phyloP scores from a whole-genome alignment of 1,140 invertebrate species.

The Asobara japonica region DNA sequence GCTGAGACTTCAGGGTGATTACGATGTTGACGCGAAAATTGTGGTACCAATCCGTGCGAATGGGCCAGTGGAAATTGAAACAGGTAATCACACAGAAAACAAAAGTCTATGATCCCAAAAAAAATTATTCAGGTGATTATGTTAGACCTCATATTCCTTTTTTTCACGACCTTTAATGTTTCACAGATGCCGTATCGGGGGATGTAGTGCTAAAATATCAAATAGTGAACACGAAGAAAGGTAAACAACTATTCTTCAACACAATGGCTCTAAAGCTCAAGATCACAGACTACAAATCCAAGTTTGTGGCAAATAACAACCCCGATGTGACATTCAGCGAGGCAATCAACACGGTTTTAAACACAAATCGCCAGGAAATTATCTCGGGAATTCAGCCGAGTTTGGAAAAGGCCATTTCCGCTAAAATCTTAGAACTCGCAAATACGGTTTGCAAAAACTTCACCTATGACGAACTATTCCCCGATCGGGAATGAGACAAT shows the following conservation, averaged over 20 bases:
- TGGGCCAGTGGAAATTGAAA: conserved; percentile 45
- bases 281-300: conserved; percentile 40
- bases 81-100: conserved; percentile 52
- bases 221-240: conserved; percentile 36
- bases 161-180: no score
- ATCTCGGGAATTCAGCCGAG: conserved; percentile 47
- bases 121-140: no score
- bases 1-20: conserved; percentile 67
- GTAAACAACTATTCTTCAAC: conserved; percentile 44
- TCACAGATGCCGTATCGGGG: conserved; percentile 39
- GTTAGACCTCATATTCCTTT: no score
- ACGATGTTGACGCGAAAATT: conserved; percentile 69
- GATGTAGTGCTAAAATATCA: conserved; percentile 39
- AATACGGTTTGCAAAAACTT: conserved; percentile 56
- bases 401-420: conserved; percentile 50
- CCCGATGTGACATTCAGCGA: conserved; percentile 42
- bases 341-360: conserved; percentile 48
- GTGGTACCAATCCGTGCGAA: conserved; percentile 56
- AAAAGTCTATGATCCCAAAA: no score
- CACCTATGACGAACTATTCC: conserved; percentile 58
- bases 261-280: conserved; percentile 46
- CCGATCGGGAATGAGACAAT: conserved; percentile 53
- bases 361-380: conserved; percentile 48
- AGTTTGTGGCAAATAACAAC: conserved; percentile 40
- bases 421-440: conserved; percentile 39